Percentiles rank a stretch among this genome's conserved stretches.
Conservation (phyloP, 2,113 vertebrate genomes). For the Zapornia atra region DNA sequence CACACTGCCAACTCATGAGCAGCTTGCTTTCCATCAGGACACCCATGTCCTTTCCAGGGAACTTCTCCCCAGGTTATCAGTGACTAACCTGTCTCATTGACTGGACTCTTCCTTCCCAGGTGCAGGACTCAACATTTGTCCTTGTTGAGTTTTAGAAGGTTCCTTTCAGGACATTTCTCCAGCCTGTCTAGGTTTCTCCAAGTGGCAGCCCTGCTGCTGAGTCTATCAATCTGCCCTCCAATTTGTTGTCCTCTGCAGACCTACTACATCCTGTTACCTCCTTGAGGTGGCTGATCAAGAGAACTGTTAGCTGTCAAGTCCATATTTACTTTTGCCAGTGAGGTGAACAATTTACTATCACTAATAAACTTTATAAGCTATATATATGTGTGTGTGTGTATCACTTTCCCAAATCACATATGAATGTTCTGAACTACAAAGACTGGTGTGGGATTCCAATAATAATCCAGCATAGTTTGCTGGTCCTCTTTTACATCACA, state of each 20-base stretch:
- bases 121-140: not conserved
- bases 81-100: not conserved
- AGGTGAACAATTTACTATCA: not conserved
- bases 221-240: not conserved
- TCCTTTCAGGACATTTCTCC: not conserved
- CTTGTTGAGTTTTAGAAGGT: not conserved
- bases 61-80: not conserved
- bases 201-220: not conserved
- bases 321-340: not conserved
- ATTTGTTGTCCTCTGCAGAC: not conserved
- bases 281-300: not conserved
- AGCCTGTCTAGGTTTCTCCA: not conserved
- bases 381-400: not conserved
- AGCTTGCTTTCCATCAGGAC: not conserved
- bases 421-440: not conserved
- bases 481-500: not conserved
- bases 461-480: not conserved
- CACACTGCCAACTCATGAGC: rapidly evolving
- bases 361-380: not conserved
- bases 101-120: not conserved
- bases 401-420: not conserved
- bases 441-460: not conserved
- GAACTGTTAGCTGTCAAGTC: not conserved
- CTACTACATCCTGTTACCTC: not conserved
- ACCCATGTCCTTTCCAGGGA: not conserved